Conservation (phyloP, 1,140 invertebrate genomes). For the Drosophila sturtevanti region DNA sequence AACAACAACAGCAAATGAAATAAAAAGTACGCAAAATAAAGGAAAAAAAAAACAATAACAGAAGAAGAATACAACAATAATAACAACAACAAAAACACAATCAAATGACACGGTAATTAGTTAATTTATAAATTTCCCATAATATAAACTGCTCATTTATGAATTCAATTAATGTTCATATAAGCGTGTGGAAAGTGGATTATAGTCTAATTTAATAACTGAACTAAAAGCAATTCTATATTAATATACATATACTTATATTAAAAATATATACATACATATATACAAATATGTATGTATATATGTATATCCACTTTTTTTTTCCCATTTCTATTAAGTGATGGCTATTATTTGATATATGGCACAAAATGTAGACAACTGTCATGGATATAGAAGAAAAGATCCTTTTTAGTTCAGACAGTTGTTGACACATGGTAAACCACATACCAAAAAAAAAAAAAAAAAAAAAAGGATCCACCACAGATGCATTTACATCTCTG, state of each 20-base stretch:
- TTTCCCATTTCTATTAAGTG: neutral
- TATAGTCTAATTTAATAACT: constrained; percentile 77
- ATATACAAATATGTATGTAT: no score
- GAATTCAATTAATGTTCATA: constrained; percentile 75
- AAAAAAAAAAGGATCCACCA: constrained; percentile 31
- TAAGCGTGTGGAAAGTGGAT: constrained; percentile 65
- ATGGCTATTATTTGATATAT: constrained; percentile 47
- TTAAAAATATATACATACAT: neutral
- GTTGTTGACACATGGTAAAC: constrained; percentile 69
- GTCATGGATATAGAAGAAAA: constrained; percentile 39
- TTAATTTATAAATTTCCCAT: constrained; percentile 76
- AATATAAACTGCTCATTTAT: constrained; percentile 76
- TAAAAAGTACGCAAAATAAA: no score
- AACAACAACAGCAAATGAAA: no score
- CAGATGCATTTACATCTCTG: constrained; percentile 62
- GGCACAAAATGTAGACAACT: constrained; percentile 44
- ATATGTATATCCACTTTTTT: no score
- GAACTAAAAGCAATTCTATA: constrained; percentile 7
- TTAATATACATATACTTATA: no score
- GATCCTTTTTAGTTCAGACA: constrained; percentile 26
- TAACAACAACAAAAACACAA: constrained; percentile 33
- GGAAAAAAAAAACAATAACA: neutral
- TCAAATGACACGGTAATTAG: constrained; percentile 68
- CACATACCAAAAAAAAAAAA: constrained; percentile 44
- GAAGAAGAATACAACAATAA: constrained; percentile 12